These are phyloP conservation scores for Chelmon rostratus DNA, from an alignment of 2,797 vertebrate species.

Conservation along the genomic window DNA sequence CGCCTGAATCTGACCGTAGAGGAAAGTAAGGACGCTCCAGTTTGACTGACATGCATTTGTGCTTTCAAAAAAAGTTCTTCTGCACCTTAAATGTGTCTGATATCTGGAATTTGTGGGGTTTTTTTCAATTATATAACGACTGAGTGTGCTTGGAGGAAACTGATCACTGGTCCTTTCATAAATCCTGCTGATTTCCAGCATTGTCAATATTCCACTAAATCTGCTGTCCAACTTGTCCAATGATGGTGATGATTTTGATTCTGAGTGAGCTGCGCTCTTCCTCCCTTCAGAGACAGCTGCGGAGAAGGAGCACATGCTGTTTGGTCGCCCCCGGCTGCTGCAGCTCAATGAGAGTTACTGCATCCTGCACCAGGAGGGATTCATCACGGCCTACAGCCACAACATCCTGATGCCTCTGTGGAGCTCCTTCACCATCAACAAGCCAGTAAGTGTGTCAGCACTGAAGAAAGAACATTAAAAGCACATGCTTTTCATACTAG, in stretches of 20 bases:
- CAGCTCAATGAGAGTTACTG: conserved; percentile 73
- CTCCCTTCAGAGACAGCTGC: conserved; percentile 48
- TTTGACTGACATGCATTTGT: no score
- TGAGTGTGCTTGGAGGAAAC: background rate
- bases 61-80: background rate
- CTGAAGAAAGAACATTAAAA: no score
- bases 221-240: no score
- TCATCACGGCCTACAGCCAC: conserved; percentile 77
- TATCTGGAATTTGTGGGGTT: no score
- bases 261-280: background rate
- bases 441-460: conserved; percentile 63
- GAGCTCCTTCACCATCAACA: conserved; percentile 83
- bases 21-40: conserved; percentile 78
- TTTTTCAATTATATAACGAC: background rate
- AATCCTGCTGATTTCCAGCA: background rate
- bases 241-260: no score
- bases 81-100: background rate
- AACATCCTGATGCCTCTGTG: conserved; percentile 78
- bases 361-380: conserved; percentile 80
- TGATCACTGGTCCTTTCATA: background rate
- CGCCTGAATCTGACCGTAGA: conserved; percentile 81
- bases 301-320: conserved; percentile 69
- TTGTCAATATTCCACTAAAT: background rate
- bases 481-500: background rate
- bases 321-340: conserved; percentile 78